Conservation (phyloP, 2,888 invertebrate genomes). For the Tortrix viridana region DNA sequence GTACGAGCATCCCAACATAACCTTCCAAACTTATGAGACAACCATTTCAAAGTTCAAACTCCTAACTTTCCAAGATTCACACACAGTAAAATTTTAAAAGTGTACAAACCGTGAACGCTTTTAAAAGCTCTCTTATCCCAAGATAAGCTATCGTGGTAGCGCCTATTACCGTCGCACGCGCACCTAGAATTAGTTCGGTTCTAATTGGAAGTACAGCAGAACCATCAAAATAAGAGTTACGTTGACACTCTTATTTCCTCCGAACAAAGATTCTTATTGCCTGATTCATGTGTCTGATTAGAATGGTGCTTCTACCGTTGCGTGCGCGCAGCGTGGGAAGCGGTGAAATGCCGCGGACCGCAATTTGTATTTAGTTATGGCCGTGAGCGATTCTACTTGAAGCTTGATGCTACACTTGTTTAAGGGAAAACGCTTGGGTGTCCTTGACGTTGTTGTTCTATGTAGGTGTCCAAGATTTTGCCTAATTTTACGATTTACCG, state of each 20-base stretch:
- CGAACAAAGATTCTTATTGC: too few relatives aligned
- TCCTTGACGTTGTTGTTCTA: background rate
- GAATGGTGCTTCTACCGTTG: conserved; percentile 47
- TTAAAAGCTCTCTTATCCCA: conserved; percentile 17
- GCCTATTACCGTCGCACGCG: conserved; percentile 40
- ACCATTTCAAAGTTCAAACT: too few relatives aligned
- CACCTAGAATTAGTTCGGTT: conserved; percentile 64
- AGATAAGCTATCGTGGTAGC: conserved; percentile 25
- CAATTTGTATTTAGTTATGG: conserved; percentile 69
- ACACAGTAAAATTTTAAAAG: conserved; percentile 5
- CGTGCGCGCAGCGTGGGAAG: conserved; percentile 77
- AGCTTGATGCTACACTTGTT: conserved; percentile 39
- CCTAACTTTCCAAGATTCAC: conserved; percentile 3
- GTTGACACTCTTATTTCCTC: too few relatives aligned
- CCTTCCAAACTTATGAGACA: too few relatives aligned
- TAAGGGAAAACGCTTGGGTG: conserved; percentile 33
- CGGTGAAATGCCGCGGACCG: conserved; percentile 67
- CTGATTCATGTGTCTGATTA: too few relatives aligned
- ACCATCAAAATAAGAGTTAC: too few relatives aligned
- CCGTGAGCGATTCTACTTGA: conserved; percentile 54
- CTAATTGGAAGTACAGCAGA: conserved; percentile 47
- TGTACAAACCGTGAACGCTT: conserved; percentile 3
- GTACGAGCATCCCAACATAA: too few relatives aligned
- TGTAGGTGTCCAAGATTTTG: too few relatives aligned
- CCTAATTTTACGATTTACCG: too few relatives aligned